Conservation (phyloP, 2,888 invertebrate genomes). For the Listrodromus nycthemerus region DNA sequence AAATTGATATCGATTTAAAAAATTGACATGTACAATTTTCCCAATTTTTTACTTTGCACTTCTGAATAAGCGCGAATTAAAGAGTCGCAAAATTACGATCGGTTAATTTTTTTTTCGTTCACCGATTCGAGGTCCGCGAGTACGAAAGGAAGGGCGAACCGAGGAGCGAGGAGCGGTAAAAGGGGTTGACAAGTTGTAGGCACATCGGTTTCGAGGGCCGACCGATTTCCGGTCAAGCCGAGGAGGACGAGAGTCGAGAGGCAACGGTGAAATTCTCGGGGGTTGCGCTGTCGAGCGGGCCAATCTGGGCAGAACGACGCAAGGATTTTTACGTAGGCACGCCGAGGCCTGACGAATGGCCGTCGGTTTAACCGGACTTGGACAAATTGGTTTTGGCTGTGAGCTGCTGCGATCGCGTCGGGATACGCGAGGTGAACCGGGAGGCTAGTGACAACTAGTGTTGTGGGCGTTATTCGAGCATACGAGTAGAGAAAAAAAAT, state of each 20-base stretch:
- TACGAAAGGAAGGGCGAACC: not conserved
- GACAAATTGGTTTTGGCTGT: slow-evolving; percentile 77
- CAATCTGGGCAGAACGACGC: not conserved
- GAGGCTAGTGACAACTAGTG: slow-evolving; percentile 34
- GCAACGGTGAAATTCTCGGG: slow-evolving; percentile 10
- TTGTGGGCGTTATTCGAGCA: slow-evolving; percentile 53
- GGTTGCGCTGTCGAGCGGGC: slow-evolving; percentile 8
- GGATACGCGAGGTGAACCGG: slow-evolving; percentile 57
- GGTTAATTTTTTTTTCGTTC: too few species aligned
- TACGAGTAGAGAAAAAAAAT: slow-evolving; percentile 53
- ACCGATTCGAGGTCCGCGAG: not conserved
- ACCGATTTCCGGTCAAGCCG: not conserved
- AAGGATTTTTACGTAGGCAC: slow-evolving; percentile 46
- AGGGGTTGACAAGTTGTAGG: slow-evolving; percentile 50
- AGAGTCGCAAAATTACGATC: not conserved
- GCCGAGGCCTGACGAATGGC: slow-evolving; percentile 52
- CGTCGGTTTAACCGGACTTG: slow-evolving; percentile 58
- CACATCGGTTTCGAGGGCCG: slow-evolving; percentile 30
- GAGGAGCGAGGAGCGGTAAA: slow-evolving; percentile 7
- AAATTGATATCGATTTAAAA: too few species aligned
- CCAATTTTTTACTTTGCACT: not conserved
- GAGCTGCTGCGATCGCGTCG: slow-evolving; percentile 75
- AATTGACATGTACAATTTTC: too few species aligned
- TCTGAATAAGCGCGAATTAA: not conserved
- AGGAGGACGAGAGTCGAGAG: not conserved